These are phyloP conservation scores for Hydrolagus affinis DNA, from an alignment of 2,113 vertebrate species.

Conservation along the genomic window DNA sequence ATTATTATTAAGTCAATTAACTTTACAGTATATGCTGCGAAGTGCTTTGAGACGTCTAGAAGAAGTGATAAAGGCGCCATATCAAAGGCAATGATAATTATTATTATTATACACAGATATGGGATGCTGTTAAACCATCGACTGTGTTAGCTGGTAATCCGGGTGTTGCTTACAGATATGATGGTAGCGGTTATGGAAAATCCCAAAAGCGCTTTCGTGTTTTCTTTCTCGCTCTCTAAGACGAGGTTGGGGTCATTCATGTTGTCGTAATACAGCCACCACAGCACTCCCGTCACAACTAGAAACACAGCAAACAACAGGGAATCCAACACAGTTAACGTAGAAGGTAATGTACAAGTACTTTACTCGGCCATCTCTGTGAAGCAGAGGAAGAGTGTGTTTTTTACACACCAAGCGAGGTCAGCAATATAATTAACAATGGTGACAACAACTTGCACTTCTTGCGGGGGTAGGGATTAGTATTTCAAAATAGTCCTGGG, in stretches of 20 bases:
- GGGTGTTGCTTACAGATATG: conserved; percentile 49
- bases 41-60: no score
- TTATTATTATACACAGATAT: no score
- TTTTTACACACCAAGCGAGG: no score
- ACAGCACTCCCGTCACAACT: conserved; percentile 63
- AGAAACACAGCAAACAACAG: conserved; percentile 36
- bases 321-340: neutral
- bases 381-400: no score
- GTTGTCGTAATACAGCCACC: conserved; percentile 66
- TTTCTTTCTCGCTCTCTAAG: conserved; percentile 61
- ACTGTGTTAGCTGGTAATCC: neutral
- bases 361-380: no score
- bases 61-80: no score
- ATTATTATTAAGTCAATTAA: no score
- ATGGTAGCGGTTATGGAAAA: conserved; percentile 53
- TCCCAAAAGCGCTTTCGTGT: conserved; percentile 55
- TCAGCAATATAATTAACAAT: no score
- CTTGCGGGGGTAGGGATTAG: neutral
- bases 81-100: no score
- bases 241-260: conserved; percentile 49
- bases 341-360: neutral
- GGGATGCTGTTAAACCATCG: neutral
- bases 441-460: no score
- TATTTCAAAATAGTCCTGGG: neutral
- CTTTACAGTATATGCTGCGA: no score